Evolutionary conservation across 2,888 invertebrate species (phyloP), one percentile per base, ranked within the genome.

Genomic region (Villa cingulata): DNA sequence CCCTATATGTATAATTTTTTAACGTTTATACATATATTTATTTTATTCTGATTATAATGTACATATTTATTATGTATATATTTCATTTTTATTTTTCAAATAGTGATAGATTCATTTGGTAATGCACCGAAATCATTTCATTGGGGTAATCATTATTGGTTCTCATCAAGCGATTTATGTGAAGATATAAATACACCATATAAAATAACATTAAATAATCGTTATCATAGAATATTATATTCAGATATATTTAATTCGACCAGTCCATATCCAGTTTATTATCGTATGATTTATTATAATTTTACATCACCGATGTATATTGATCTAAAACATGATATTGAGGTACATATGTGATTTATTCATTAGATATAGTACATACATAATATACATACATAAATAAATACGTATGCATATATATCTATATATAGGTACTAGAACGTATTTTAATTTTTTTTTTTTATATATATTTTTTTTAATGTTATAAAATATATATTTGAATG

Each of bases 101-200:
- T 43, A 63, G 63, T 61, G 38, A 49, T 62, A 27, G 61, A 63
- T 48, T 55, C 60, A 4, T 62, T 60, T 52, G 62, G 62, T 5
- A 48, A 49, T 14, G 48, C 56, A 0, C 60, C 62, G 4, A 53
- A 51, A 43, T 55, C 58, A 32, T 58, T 62, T 44, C 54, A 48
- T 15, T 62, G 62, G 61, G 63, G 63, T 9, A 62, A 62, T 47
- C 58, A 59, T 41, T 58, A 57, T 47, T 63, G 63, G 63, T 62
- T 61, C 48, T 46, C 57, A 5, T 47, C 59, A 4, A 57, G 55
- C 14, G 56, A 58, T 42, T 49, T 58, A 12, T 63, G 63, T 46
- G 48, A 57, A 27, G 62, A 61, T 20, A 52, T 63, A 0, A 60
- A 61, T 47, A 42, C 46, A 4, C 63, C 63, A 1, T 59, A 53